Conservation (phyloP, 2,113 vertebrate species). For the Pyxicephalus adspersus region DNA sequence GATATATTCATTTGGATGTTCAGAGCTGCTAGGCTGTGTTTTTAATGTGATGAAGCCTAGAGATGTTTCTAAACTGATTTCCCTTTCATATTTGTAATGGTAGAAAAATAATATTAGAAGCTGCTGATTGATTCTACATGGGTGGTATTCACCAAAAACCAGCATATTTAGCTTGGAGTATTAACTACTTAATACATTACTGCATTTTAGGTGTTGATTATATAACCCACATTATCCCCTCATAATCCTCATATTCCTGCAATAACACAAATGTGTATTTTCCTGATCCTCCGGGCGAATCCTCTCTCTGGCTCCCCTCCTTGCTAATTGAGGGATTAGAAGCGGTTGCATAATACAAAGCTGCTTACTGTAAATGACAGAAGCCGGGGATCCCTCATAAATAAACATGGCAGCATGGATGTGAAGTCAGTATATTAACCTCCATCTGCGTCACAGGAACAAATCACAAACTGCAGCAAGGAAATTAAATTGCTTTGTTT, state of each 20-base stretch:
- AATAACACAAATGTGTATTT: neutral
- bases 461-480: too few relatives aligned
- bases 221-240: neutral
- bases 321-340: neutral
- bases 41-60: too few relatives aligned
- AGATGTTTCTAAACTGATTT: too few relatives aligned
- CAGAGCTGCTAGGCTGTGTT: too few relatives aligned
- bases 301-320: neutral
- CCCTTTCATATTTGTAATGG: too few relatives aligned
- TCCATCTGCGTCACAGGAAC: neutral
- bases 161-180: too few relatives aligned
- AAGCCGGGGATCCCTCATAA: neutral
- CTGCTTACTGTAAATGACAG: neutral
- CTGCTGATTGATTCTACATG: too few relatives aligned
- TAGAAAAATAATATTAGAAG: too few relatives aligned
- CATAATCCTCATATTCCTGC: neutral
- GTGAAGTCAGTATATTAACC: neutral
- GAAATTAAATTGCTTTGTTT: too few relatives aligned
- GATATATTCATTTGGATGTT: too few relatives aligned
- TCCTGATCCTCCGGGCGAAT: neutral
- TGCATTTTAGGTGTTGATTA: neutral
- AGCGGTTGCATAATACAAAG: conserved; percentile 12
- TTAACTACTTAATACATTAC: too few relatives aligned
- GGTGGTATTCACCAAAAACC: too few relatives aligned
- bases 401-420: neutral